Evolutionary conservation across 2,888 invertebrate genomes (phyloP), one percentile per base, ranked within the genome.

Genomic region (Cyrtodaria siliqua): DNA sequence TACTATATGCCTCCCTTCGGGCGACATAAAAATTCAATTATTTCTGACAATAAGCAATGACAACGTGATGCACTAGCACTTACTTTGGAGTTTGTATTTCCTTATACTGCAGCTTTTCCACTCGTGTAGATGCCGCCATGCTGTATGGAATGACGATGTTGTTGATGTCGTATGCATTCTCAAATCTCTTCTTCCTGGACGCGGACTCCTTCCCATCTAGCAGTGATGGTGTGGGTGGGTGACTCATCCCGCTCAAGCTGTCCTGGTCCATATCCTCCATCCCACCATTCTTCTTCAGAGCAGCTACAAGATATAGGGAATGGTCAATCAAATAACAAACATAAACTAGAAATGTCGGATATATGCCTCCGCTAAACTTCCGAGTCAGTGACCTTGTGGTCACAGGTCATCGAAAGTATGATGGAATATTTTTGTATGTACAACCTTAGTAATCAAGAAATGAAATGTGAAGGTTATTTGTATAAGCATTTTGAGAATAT

Each of bases 131-230:
- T 23, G 93, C 91, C 23, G 93, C 93, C 88, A 98, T 96, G 93
- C 97, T 97, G 93, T 97, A 97, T 69, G 98, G 98, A 93, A 99
- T 98, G 89, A 99, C 98, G 93, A 99, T 98, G 94, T 98, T 98
- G 94, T 99, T 97, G 92, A 99, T 98, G 94, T 99, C 98, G 93
- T 96, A 98, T 14, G 93, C 92, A 83, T 89, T 91, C 96, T 97
- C 93, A 93, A 94, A 88, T 93, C 93, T 91, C 90, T 94, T 93
- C 89, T 94, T 79, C 56, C 70, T 49, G 1, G 74, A 59, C 2
- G 79, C 73, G n/a, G 87, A 88, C 53, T 86, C 86, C 49, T 80
- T 78, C 23, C 67, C 60, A 52, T 69, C 68, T 44, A 9, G 44
- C 1, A 87, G 85, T 12, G 87, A 87, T 12, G 72, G 79, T 1